A percentile compares a stretch with the other conserved stretches of the same genome.
Conservation (phyloP, 2,888 invertebrate genomes). For the Dolichopus griseipennis region DNA sequence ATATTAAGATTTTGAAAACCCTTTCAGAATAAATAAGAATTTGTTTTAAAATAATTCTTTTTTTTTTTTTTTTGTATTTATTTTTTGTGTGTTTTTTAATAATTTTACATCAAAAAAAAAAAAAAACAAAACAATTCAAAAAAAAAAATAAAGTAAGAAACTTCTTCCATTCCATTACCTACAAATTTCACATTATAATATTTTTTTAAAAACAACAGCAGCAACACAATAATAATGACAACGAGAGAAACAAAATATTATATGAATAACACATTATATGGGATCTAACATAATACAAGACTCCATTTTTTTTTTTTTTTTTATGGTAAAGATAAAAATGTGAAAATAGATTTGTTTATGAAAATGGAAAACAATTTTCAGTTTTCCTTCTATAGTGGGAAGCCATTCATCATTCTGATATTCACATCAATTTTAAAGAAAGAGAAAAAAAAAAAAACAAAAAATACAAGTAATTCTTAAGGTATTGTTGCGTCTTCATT, state of each 20-base stretch:
- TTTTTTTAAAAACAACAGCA: neutral
- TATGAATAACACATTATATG: too few relatives aligned
- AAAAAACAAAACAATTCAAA: too few relatives aligned
- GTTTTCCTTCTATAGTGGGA: neutral
- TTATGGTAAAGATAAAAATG: neutral
- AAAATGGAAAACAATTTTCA: slow-evolving; percentile 6
- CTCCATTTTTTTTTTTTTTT: neutral
- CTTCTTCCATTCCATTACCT: neutral
- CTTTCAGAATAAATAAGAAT: too few relatives aligned
- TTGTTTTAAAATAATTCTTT: too few relatives aligned
- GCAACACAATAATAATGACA: neutral
- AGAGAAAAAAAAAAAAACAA: neutral
- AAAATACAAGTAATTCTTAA: neutral
- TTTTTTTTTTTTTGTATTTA: too few relatives aligned
- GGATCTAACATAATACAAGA: neutral
- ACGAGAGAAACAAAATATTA: neutral
- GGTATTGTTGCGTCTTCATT: slow-evolving; percentile 6
- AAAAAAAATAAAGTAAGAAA: neutral
- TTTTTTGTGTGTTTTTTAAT: too few relatives aligned
- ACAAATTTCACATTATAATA: too few relatives aligned
- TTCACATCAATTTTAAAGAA: neutral
- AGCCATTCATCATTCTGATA: neutral
- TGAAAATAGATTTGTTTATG: slow-evolving; percentile 6
- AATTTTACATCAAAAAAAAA: neutral
- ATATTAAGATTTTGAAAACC: too few relatives aligned